These are phyloP conservation scores for Monopis laevigella DNA, from an alignment of 2,888 invertebrate genomes.

Conservation along the genomic window DNA sequence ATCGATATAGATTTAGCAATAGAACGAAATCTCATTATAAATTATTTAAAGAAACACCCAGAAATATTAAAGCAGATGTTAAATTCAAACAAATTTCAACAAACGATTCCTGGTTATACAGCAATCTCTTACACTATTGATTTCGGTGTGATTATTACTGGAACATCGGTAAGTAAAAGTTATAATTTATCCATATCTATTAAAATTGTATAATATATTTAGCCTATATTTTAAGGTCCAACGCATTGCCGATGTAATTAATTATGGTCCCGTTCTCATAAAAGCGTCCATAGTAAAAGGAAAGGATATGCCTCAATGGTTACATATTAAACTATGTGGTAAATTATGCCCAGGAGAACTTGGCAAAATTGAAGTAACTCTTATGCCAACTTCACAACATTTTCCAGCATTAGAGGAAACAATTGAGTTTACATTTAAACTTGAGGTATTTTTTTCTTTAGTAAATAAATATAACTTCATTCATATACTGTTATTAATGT, in stretches of 20 bases:
- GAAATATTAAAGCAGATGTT: constrained; percentile 36
- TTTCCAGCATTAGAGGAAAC: constrained; percentile 50
- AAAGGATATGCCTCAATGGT: constrained; percentile 36
- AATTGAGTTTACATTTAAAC: constrained; percentile 45
- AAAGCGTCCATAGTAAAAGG: constrained; percentile 50
- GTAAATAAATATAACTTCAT: neutral
- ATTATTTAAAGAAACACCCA: constrained; percentile 48
- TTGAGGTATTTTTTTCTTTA: constrained; percentile 42
- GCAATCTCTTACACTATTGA: constrained; percentile 64
- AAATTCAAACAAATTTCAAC: constrained; percentile 31
- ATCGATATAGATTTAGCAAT: constrained; percentile 71
- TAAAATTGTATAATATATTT: too few species aligned
- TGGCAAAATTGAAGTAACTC: constrained; percentile 55
- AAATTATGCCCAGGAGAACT: constrained; percentile 56
- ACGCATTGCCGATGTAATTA: constrained; percentile 52
- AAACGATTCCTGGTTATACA: constrained; percentile 54
- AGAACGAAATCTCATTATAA: constrained; percentile 59
- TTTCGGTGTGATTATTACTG: constrained; percentile 64
- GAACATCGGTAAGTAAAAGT: constrained; percentile 35
- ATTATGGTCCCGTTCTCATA: constrained; percentile 63
- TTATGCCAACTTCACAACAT: constrained; percentile 52
- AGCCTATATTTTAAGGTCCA: constrained; percentile 32
- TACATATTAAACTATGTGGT: constrained; percentile 41
- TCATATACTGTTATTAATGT: neutral
- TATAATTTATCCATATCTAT: constrained; percentile 18